phyloP scores from a whole-genome alignment of 2,888 invertebrate genomes.

The Campaea margaritaria region DNA sequence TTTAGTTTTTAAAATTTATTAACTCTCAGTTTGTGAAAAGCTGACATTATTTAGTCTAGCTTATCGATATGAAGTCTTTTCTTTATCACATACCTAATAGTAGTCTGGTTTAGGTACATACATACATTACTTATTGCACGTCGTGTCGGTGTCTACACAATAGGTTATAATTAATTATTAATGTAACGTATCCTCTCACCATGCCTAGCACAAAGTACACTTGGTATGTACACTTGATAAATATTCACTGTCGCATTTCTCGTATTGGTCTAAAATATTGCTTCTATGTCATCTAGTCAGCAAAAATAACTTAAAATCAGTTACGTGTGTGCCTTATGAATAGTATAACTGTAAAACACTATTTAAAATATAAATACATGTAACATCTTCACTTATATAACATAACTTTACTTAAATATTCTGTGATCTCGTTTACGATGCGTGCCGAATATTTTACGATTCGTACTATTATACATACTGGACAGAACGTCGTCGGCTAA shows the following conservation, averaged over 20 bases:
- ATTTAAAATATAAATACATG: constrained; percentile 67
- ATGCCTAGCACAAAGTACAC: constrained; percentile 53
- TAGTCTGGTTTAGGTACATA: constrained; percentile 46
- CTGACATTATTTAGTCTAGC: constrained; percentile 44
- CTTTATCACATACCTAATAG: constrained; percentile 54
- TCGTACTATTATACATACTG: constrained; percentile 58
- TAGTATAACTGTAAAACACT: constrained; percentile 67
- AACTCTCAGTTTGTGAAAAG: constrained; percentile 41
- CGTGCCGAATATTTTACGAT: constrained; percentile 64
- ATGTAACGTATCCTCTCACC: constrained; percentile 48
- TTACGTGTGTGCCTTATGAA: constrained; percentile 63
- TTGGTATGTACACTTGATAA: constrained; percentile 45
- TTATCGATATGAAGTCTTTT: constrained; percentile 55
- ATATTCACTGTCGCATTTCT: constrained; percentile 36
- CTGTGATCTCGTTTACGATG: constrained; percentile 55
- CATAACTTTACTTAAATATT: constrained; percentile 44
- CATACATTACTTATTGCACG: constrained; percentile 49
- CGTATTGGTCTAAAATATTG: constrained; percentile 54
- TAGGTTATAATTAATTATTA: constrained; percentile 41
- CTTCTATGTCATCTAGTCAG: constrained; percentile 64
- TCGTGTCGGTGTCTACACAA: constrained; percentile 52
- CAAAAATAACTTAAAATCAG: constrained; percentile 66
- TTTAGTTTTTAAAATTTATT: constrained; percentile 38
- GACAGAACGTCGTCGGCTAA: constrained; percentile 77
- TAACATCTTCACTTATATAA: constrained; percentile 61